Base-by-base conservation (phyloP, 2,797 vertebrate species). In the Channallabes apus region DNA sequence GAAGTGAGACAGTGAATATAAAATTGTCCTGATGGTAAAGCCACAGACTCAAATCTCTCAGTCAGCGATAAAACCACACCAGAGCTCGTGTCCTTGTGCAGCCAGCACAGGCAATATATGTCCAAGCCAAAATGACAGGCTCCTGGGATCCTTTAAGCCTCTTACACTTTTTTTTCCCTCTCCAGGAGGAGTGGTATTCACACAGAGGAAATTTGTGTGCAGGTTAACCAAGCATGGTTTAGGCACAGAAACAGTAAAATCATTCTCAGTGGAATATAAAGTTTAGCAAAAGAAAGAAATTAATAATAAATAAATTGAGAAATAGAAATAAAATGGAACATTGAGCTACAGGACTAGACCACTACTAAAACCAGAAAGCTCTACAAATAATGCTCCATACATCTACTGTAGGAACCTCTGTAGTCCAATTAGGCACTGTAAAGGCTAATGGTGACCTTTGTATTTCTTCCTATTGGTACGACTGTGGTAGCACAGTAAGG, bases 131-230 rank as follows among this genome's bases (percentile, higher is more conserved):
- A 82, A 93, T 86, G 88, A 85, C 89, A 88, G 91, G 61, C 90
- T 93, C 93, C 93, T 92, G 91, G 89, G 91, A 94, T 91, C 89
- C 91, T 93, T 80, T 91, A 95, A 95, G 94, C 95, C 89, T 94
- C 94, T 96, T 95, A 95, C 84, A 88, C 89, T 88, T 85, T 88
- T 76, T 27, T 82, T 85, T 86, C 85, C 82, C 54, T 83, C 69
- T 83, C 85, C 64, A 54, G 80, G 79, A 84, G 54, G 65, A 68
- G 85, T 90, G 88, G 90, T 62, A 85, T 80, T 87, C 89, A 87
- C 89, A 88, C 82, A 41, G 84, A 69, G 76, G 86, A 3, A 59
- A 80, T 35, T 87, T 87, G 86, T 84, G 46, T 59, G 59, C 84
- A 85, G 90, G 78, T 83, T 90, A 93, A 88, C 90, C 88, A 90